Base-by-base conservation (phyloP, 2,888 invertebrate genomes). In the Cataglyphis rosenhaueri region DNA sequence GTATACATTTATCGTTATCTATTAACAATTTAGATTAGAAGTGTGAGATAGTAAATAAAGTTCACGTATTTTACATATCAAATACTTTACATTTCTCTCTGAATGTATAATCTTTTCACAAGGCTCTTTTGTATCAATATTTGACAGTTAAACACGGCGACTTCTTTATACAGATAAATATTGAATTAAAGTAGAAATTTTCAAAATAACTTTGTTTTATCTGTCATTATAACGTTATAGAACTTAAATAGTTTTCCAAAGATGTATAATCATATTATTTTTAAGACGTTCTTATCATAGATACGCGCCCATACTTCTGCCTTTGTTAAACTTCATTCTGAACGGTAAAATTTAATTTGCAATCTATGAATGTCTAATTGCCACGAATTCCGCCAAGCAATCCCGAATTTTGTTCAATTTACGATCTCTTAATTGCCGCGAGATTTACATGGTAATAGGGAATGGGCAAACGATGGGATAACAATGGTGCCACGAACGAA, bases 371-470 rank as follows among this genome's bases (percentile, higher is more conserved):
- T 59, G 44, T 15, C 64, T 62, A 75, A 75, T 75, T 75, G 12
- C 10, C 35, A 2, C 38, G 3, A 52, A 52, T 38, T 52, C n/a
- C 48, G 18, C 48, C 52, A 66, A 65, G 65, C 35, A 21, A 52
- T 61, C 15, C 21, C 61, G 12, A 66, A 29, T 21, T n/a, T 18
- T 21, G 21, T 15, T 59, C 68, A 66, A 70, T 57, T 41, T 52
- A 70, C 41, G 57, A 78, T 32, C 76, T 78, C 59, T 71, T 61
- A 79, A 79, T 79, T 71, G 59, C 44, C 70, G 59, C 57, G 35
- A 32, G 35, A 48, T 78, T 61, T 35, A 48, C 32, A 59, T 35
- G 44, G 8, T 25, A 21, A 25, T 59, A 29, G 41, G 32, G 38
- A 79, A 35, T 32, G 78, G 44, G 18, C 35, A 61, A 78, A 78